Base-by-base conservation (phyloP, 2,888 invertebrate genomes). In the Ornithoptera priamus region DNA sequence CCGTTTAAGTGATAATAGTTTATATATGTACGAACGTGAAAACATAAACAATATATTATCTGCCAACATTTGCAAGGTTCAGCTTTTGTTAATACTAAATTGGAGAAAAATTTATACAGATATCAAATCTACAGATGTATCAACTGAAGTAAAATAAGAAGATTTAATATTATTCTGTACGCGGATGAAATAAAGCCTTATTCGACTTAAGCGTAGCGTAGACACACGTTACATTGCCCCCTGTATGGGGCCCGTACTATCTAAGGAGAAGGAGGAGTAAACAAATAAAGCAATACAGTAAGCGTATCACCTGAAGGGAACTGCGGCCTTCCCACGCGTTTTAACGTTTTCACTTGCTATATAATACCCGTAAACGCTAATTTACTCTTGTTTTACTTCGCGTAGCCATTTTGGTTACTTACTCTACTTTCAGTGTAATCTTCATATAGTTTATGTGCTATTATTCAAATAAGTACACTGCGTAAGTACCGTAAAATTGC, bases 311-410 rank as follows among this genome's bases (percentile, higher is more conserved):
- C 87, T 90, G 91, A 69, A 78, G 75, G 74, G 70, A 72, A 73
- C 74, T 74, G 75, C 74, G 76, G 76, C 70, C 77, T 86, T 90
- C 90, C 85, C 90, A 88, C 89, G 85, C 84, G 78, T 76, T 81
- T 79, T 76, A 79, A 73, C 80, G 77, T 78, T 79, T 80, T 71
- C 75, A 76, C 75, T 78, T 73, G 70, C 73, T 73, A 72, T 71
- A 75, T 76, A 79, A 80, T 80, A 77, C 77, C 72, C 71, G 77
- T 78, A 77, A 81, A 78, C 81, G 81, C 79, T 89, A 89, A 89
- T 89, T 89, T 87, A 81, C 86, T 86, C 86, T 89, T 89, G 86
- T 89, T 87, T 85, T 84, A 83, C 78, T 77, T 78, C 78, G 81
- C 74, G 71, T 73, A 77, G 81, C 81, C 81, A 84, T 85, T 85